Evolutionary conservation across 1,140 invertebrate genomes (phyloP), one percentile per base, ranked within the genome.

Genomic region (Diplogasteroides magnus): DNA sequence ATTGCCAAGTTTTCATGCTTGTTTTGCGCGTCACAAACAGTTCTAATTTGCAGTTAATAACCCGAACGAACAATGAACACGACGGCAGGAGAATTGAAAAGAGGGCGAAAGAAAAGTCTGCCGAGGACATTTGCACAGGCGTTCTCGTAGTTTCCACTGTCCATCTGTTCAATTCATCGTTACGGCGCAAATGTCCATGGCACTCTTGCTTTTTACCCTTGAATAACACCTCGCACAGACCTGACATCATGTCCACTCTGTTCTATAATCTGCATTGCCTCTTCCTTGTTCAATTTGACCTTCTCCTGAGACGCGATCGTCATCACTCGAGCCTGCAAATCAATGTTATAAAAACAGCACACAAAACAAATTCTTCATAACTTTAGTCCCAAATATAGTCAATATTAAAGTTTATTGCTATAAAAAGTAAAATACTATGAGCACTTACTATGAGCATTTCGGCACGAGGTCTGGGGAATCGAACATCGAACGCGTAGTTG

Each of bases 401-500:
- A 48, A 48, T 48, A 48, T 11, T 48, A 6, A 48, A 48, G n/a
- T n/a, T n/a, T n/a, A n/a, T n/a, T n/a, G n/a, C n/a, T n/a, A 66
- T 55, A 25, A 61, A 55, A 28, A 14, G 62, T 37, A 63, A 28
- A 57, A 56, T 11, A 48, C 6, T 6, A 48, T 48, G 19, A 48
- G 1, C 11, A 74, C 37, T 29, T 37, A 91, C 91, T 86, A 90
- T 90, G 69, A 99, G 95, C 85, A 95, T 93, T 77, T 94, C 90
- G 1, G 91, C 83, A 76, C 89, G 86, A 1, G 95, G 95, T 77
- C 89, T 89, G 70, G 85, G 86, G 90, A 96, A 88, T 62, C 91
- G 85, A 29, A 99, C 84, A 85, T 98, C 96, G 83, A 91, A 98
- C 80, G 93, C 97, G 83, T 99, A 90, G 84, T 94, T 96, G 29